Evolutionary conservation across 2,888 invertebrate genomes (phyloP).

Genomic region (Magallana nippona): DNA sequence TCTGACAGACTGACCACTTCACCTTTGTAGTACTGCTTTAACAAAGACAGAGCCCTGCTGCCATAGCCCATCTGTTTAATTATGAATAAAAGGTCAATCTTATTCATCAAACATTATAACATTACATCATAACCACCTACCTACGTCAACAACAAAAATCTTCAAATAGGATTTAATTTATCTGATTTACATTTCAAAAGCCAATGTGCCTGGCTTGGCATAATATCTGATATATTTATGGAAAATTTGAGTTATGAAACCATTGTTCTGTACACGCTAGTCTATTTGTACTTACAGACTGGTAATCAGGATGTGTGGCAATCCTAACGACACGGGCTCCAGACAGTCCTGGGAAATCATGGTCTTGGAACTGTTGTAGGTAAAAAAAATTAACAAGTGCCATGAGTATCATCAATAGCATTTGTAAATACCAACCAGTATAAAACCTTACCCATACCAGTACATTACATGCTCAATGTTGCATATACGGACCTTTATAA

Average conservation of each 20-base stretch:
- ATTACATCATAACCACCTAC: too few relatives aligned
- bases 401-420: too few relatives aligned
- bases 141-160: too few relatives aligned
- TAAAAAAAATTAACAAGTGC: not conserved
- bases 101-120: too few relatives aligned
- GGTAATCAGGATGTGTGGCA: conserved; percentile 97
- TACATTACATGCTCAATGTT: not conserved
- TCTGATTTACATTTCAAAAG: not conserved
- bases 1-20: conserved; percentile 81
- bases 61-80: conserved; percentile 95
- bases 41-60: conserved; percentile 89
- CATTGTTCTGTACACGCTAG: too few relatives aligned
- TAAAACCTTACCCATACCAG: not conserved
- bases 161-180: too few relatives aligned
- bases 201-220: not conserved
- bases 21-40: conserved; percentile 93
- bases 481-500: not conserved
- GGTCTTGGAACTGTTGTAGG: conserved; percentile 87
- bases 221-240: not conserved
- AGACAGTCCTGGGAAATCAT: conserved; percentile 92
- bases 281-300: conserved; percentile 69
- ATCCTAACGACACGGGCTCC: conserved; percentile 97
- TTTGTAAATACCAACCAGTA: not conserved
- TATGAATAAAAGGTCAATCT: too few relatives aligned
- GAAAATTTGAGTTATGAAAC: not conserved